Conservation (phyloP, 2,888 invertebrate species). For the Andricus curvator region DNA sequence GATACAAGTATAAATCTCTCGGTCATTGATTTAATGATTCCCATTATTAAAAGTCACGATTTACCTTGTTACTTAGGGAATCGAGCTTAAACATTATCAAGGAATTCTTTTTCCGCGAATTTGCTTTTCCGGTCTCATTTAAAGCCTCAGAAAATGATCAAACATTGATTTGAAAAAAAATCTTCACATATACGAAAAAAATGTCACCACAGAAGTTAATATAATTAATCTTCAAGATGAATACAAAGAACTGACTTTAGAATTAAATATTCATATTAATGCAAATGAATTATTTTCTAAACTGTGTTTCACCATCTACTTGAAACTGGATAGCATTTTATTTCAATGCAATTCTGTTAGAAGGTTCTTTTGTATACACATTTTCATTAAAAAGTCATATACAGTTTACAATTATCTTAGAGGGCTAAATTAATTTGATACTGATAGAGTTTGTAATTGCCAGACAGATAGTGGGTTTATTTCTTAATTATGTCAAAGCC, state of each 20-base stretch:
- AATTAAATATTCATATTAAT: background rate
- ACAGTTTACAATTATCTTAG: background rate
- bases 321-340: background rate
- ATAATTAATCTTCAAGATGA: background rate
- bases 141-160: background rate
- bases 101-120: conserved; percentile 9
- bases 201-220: background rate
- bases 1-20: background rate
- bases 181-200: background rate
- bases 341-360: background rate
- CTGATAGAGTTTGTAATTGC: too few relatives aligned
- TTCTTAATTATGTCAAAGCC: background rate
- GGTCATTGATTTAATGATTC: conserved; percentile 6
- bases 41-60: conserved; percentile 12
- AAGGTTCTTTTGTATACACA: background rate
- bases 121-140: background rate
- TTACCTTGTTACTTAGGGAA: background rate
- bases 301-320: background rate
- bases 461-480: background rate
- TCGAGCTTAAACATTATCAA: background rate
- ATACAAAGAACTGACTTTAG: background rate
- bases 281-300: background rate
- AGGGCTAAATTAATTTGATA: background rate
- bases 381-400: too few relatives aligned
- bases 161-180: background rate